Evolutionary conservation across 2,113 vertebrate genomes (phyloP), one percentile per base, ranked within the genome.

Genomic region (Stomatorhinus ivindoensis): DNA sequence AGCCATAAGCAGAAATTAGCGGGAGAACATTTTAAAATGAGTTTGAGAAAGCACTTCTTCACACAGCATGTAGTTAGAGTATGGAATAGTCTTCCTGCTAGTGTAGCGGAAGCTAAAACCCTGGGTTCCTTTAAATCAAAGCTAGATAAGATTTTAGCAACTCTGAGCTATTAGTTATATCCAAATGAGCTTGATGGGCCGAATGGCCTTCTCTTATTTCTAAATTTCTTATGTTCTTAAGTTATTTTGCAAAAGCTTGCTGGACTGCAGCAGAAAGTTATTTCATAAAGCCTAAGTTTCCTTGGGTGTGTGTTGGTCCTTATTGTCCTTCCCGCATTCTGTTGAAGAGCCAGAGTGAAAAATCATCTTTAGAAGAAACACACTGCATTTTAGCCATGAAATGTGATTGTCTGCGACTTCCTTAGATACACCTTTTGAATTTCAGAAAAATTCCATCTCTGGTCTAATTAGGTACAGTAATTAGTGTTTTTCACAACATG

Each of bases 391-490:
- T 76, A 51, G 21, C 35, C 35, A 89, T 83, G 39, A 89, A 83
- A 89, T 42, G 73, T 83, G 76, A 55, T 46, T 89, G 46, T 87
- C 73, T 76, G 31, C 27, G 51, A 69, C 39, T 24, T 80, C 73
- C 90, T 89, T 27, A 31, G 88, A 87, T 87, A 87, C 84, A 46
- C 84, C 89, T 90, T 87, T 46, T 87, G 90, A 87, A 89, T 89
- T 89, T 89, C 89, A 84, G 82, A 90, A 85, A 90, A 73, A 53
- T 80, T 83, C 83, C 69, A 55, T 87, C 47, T 83, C 83, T 87
- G 3, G 47, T 58, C 86, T 91, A 91, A 89, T 89, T 58, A 89
- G 51, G 27, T 42, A 65, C 53, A 69, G 24, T 84, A 91, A 91
- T 91, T 91, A 89, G 21, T 84, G 69, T 90, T 89, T 83, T 86